Evolutionary conservation across 2,888 invertebrate species (phyloP).

Genomic region (Coelogynopora nodosa): DNA sequence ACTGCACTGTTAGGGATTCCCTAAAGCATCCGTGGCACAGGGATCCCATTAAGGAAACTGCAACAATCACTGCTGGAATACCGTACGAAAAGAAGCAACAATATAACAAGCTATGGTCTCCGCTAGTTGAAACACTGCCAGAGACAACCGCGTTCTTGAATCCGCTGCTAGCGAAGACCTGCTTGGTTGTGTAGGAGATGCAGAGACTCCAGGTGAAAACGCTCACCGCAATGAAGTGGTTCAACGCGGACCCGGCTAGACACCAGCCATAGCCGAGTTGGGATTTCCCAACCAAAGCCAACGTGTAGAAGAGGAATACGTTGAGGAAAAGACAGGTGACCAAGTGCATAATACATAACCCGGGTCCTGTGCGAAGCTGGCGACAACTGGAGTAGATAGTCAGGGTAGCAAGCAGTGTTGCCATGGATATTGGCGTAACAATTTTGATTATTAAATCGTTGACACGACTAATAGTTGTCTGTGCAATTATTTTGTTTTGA

Average conservation of each 20-base stretch:
- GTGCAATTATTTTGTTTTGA: not conserved
- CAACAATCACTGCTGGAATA: not conserved
- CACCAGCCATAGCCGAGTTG: not conserved
- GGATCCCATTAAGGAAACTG: not conserved
- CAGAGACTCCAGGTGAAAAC: not conserved
- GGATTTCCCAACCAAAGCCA: not conserved
- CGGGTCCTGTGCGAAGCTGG: not conserved
- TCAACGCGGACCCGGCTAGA: not conserved
- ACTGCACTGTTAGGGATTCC: not conserved
- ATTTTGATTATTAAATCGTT: not conserved
- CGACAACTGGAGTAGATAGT: not conserved
- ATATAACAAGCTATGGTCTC: not conserved
- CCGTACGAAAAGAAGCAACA: not conserved
- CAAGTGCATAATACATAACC: not conserved
- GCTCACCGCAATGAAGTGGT: not conserved
- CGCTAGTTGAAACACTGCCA: not conserved
- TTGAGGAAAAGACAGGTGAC: not conserved
- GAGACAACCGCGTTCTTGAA: not conserved
- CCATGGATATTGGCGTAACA: not conserved
- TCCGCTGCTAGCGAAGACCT: not conserved
- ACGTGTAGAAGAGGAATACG: not conserved
- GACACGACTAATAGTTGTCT: too few relatives aligned
- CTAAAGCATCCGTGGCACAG: not conserved
- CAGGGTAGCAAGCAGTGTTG: not conserved
- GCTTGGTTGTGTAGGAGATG: not conserved